These are phyloP conservation scores for Isurus oxyrinchus DNA, from an alignment of 2,113 vertebrate genomes.

Conservation along the genomic window DNA sequence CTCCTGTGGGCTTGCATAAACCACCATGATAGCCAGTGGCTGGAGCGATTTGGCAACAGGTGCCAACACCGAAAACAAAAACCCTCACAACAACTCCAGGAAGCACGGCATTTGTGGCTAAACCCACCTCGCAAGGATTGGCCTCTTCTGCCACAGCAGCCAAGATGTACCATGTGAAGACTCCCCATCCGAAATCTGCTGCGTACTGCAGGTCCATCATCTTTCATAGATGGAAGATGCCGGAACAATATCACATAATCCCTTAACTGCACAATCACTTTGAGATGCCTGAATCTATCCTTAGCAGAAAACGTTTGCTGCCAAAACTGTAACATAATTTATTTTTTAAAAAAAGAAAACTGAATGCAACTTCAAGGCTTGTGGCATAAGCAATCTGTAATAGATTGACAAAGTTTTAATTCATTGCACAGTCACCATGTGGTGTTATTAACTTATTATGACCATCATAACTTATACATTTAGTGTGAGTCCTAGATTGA, in stretches of 20 bases:
- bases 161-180: neutral
- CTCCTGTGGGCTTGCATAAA: neutral
- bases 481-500: neutral
- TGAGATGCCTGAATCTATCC: neutral
- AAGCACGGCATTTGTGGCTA: neutral
- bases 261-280: neutral
- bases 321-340: neutral
- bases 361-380: neutral
- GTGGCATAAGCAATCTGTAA: neutral
- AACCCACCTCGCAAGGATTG: neutral
- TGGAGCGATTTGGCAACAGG: neutral
- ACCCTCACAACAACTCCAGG: too few relatives aligned
- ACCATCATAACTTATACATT: neutral
- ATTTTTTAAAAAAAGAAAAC: neutral
- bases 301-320: neutral
- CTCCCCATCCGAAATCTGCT: neutral
- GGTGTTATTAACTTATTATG: too few relatives aligned
- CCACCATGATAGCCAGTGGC: too few relatives aligned
- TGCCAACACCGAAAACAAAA: neutral
- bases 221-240: neutral
- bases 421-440: neutral
- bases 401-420: neutral
- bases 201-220: neutral
- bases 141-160: too few relatives aligned
- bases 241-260: too few relatives aligned